Conservation (phyloP, 2,113 vertebrate genomes). For the Psammodynastes pulverulentus region DNA sequence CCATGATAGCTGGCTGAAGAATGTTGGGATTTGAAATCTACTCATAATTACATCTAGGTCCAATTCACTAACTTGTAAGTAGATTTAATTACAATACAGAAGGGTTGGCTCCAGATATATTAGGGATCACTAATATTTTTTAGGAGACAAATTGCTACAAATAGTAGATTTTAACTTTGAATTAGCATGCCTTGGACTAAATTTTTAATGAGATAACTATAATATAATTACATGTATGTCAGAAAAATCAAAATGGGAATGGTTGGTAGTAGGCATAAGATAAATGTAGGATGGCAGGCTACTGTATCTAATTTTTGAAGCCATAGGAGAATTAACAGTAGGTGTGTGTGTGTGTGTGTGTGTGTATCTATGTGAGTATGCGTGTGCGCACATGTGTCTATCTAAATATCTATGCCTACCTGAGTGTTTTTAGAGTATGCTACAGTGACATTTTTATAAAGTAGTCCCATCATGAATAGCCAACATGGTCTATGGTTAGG, state of each 20-base stretch:
- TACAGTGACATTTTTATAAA: not conserved
- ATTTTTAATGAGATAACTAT: not conserved
- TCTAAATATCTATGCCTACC: not conserved
- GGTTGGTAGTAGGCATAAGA: not conserved
- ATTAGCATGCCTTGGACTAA: not conserved
- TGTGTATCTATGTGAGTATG: no score
- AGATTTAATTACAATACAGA: not conserved
- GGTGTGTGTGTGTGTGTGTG: no score
- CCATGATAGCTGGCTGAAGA: not conserved
- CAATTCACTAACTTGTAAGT: not conserved
- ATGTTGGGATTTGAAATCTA: not conserved
- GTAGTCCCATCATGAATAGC: not conserved
- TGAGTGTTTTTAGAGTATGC: not conserved
- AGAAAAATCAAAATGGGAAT: not conserved
- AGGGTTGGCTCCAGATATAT: not conserved
- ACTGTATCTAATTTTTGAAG: not conserved
- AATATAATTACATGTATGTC: not conserved
- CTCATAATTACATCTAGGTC: not conserved
- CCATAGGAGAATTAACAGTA: not conserved
- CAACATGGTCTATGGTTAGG: not conserved
- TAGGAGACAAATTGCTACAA: not conserved
- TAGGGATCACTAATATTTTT: not conserved
- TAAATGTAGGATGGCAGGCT: constrained; percentile 9
- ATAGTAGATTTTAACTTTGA: not conserved
- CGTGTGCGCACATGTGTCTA: no score